Percentiles rank a stretch among this genome's conserved stretches.
Evolutionary conservation across 2,113 vertebrate species (phyloP).

Genomic region (Pao palembangensis): DNA sequence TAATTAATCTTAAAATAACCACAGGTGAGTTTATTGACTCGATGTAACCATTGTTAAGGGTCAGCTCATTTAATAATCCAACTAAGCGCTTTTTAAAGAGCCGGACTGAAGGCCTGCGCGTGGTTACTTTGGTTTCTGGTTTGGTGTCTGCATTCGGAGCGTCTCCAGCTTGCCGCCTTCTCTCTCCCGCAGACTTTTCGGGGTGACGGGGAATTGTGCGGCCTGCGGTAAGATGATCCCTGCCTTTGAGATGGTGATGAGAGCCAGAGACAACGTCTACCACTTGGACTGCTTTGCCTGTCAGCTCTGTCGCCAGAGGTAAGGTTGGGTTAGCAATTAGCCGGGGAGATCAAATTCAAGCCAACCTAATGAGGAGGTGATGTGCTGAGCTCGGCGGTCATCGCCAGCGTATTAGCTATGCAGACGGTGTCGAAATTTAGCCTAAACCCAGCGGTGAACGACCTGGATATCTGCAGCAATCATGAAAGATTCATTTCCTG

Average conservation of each 20-base stretch:
- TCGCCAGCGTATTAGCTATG: slow-evolving; percentile 2
- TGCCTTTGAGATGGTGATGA: slow-evolving; percentile 99
- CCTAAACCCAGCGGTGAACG: no score
- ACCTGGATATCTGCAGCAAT: slow-evolving; percentile 30
- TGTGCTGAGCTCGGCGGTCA: slow-evolving; percentile 37
- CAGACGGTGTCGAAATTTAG: no score
- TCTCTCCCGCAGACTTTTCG: slow-evolving; percentile 85
- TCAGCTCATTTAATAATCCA: no score
- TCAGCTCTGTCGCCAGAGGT: slow-evolving; percentile 99
- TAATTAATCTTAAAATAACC: no score
- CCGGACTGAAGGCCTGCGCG: no score
- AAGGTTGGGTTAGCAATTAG: slow-evolving; percentile 72
- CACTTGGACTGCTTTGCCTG: slow-evolving; percentile 99
- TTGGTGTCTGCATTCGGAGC: slow-evolving; percentile 13
- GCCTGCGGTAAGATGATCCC: slow-evolving; percentile 99
- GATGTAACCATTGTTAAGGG: no score
- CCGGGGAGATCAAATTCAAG: slow-evolving; percentile 59
- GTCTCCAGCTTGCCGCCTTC: slow-evolving; percentile 28
- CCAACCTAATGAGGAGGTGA: slow-evolving; percentile 41
- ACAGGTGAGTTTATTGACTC: no score
- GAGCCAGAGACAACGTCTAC: slow-evolving; percentile 98
- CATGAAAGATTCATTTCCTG: slow-evolving; percentile 48
- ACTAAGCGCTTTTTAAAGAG: no score
- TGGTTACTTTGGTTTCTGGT: slow-evolving; percentile 16
- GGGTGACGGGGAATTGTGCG: slow-evolving; percentile 97